These are phyloP conservation scores for Lottia gigantea DNA, from an alignment of 2,888 invertebrate species.

Conservation along the genomic window DNA sequence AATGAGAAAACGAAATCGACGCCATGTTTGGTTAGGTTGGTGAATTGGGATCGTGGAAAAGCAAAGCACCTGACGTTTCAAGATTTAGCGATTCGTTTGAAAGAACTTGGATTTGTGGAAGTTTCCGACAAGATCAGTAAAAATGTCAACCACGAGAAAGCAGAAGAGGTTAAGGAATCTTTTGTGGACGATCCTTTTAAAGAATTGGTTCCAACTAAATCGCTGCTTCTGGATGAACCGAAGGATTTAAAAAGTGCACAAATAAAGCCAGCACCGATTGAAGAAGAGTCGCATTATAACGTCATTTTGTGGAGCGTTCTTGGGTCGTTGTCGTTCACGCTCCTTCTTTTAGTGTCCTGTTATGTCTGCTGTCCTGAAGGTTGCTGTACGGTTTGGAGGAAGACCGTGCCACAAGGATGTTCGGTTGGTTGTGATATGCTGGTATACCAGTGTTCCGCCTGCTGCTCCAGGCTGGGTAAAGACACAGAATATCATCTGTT, in stretches of 20 bases:
- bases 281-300: neutral
- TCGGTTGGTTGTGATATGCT: constrained; percentile 7
- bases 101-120: constrained; percentile 49
- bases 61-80: constrained; percentile 50
- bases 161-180: constrained; percentile 36
- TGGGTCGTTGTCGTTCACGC: constrained; percentile 13
- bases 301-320: constrained; percentile 14
- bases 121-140: constrained; percentile 49
- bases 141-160: constrained; percentile 48
- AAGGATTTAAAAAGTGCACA: neutral
- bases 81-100: constrained; percentile 49
- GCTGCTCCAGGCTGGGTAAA: neutral
- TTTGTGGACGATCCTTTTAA: constrained; percentile 49
- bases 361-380: neutral
- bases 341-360: constrained; percentile 16
- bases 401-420: constrained; percentile 8
- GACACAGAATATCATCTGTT: too few relatives aligned
- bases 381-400: constrained; percentile 22
- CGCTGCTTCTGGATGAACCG: constrained; percentile 34
- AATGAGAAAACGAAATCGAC: constrained; percentile 12
- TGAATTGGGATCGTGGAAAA: constrained; percentile 47
- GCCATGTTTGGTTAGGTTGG: constrained; percentile 46
- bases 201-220: constrained; percentile 36
- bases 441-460: neutral
- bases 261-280: neutral